phyloP scores from a whole-genome alignment of 2,888 invertebrate species.

The Apotomis turbidana region DNA sequence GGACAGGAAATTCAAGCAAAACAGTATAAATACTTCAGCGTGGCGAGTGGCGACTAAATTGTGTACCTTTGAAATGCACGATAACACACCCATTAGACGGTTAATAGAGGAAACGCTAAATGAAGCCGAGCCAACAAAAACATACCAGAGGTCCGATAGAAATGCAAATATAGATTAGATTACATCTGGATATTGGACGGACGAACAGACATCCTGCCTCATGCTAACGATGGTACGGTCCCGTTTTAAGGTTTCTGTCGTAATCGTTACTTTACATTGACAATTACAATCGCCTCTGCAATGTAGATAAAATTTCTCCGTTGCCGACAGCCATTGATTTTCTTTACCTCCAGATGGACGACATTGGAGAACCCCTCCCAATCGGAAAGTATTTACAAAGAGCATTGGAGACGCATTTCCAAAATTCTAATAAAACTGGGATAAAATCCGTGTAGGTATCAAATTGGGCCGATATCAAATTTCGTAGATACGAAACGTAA shows the following conservation, averaged over 20 bases:
- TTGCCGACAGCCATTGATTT: background rate
- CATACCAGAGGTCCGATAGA: slow-evolving; percentile 34
- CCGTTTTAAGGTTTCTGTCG: slow-evolving; percentile 15
- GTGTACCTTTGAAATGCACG: slow-evolving; percentile 29
- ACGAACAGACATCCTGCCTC: slow-evolving; percentile 29
- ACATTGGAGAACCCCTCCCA: background rate
- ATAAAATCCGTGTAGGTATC: background rate
- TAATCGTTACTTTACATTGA: slow-evolving; percentile 32
- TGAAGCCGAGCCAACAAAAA: slow-evolving; percentile 38
- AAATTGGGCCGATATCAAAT: background rate
- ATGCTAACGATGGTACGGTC: slow-evolving; percentile 22
- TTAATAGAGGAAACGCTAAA: slow-evolving; percentile 39
- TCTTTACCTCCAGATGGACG: background rate
- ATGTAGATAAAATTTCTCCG: slow-evolving; percentile 2
- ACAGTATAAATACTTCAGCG: slow-evolving; percentile 24
- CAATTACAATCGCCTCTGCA: slow-evolving; percentile 4
- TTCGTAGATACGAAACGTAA: background rate
- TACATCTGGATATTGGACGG: slow-evolving; percentile 33
- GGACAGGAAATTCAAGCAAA: slow-evolving; percentile 27
- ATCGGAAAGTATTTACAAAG: too few relatives aligned
- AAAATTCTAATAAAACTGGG: too few relatives aligned
- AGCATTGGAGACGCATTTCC: too few relatives aligned
- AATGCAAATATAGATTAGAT: slow-evolving; percentile 42
- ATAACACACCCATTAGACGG: slow-evolving; percentile 28
- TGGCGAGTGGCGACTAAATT: slow-evolving; percentile 16